Base-by-base conservation (phyloP, 2,113 vertebrate species). In the Alces alces region DNA sequence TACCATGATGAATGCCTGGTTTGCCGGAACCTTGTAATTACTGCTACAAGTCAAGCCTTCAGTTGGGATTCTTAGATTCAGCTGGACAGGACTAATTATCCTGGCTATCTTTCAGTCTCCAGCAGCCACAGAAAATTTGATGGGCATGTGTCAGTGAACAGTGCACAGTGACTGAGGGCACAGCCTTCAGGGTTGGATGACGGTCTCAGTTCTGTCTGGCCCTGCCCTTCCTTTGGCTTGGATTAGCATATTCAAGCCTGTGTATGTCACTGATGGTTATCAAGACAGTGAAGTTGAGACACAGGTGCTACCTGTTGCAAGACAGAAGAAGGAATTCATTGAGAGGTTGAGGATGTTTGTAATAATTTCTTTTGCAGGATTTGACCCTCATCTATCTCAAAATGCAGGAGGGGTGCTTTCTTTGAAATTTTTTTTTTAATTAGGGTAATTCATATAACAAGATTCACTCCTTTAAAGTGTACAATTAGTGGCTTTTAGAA, bases 311-410 rank as follows among this genome's bases (percentile, higher is more conserved):
- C 89, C 89, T 91, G 64, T 91, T 96, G 43, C 21, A 95, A 91
- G 64, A 91, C 82, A 86, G 55, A 43, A 76, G 21, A 23, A 45
- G 21, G 78, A 60, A 17, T 73, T 43, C 39, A 84, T 28, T 79
- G 28, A 91, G 73, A 92, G 52, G 15, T 43, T 92, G 25, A 23
- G 36, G 50, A 76, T 82, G 33, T 47, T 90, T 93, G n/a, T n/a
- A 70, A 45, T 85, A 50, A 79, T 60, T 45, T 93, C 79, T 87
- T 96, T 64, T 64, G 19, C n/a, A 96, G 43, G 28, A 89, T 19
- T 64, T 97, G 47, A 87, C 80, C 70, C 28, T 96, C 57, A n/a
- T 86, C 87, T 55, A 95, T 54, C 66, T 93, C 47, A 85, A 64
- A 79, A 58, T 82, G 45, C 70, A 50, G 61, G 61, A 95, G 52